Evolutionary conservation across 2,797 vertebrate genomes (phyloP).

Genomic region (Psittacula echo): DNA sequence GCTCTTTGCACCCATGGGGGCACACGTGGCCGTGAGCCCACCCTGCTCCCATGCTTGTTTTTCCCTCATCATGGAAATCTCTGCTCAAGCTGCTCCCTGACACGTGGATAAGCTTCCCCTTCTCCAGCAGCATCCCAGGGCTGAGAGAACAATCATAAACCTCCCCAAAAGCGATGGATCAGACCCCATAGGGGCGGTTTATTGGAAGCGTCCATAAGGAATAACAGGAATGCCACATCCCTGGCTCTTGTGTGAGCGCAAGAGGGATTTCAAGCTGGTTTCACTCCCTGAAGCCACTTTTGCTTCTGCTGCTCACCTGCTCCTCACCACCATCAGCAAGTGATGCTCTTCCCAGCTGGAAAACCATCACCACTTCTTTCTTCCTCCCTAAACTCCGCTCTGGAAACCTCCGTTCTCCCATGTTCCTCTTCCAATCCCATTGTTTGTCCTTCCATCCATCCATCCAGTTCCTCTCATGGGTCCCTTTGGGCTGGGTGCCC

Average conservation of each 20-base stretch:
- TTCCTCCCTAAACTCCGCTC: background rate
- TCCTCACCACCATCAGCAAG: background rate
- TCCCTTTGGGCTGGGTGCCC: fast-evolving
- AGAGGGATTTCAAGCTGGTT: background rate
- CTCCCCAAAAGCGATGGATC: background rate
- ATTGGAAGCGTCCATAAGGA: background rate
- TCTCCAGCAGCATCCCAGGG: background rate
- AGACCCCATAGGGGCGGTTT: constrained; percentile 37
- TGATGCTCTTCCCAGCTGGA: fast-evolving
- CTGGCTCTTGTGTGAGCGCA: background rate
- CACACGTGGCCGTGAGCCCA: background rate
- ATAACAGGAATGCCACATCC: background rate
- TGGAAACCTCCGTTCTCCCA: fast-evolving
- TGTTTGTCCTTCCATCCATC: fast-evolving
- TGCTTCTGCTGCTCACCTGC: background rate
- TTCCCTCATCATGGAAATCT: background rate
- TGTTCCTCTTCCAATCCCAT: fast-evolving
- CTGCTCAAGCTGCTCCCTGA: background rate
- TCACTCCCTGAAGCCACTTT: background rate
- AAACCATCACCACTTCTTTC: fast-evolving
- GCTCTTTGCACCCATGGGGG: background rate
- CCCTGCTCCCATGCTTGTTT: background rate
- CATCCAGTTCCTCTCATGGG: fast-evolving
- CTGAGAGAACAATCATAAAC: background rate
- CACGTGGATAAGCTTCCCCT: background rate